Conservation (phyloP, 2,797 vertebrate species). For the Adrianichthys oophorus region DNA sequence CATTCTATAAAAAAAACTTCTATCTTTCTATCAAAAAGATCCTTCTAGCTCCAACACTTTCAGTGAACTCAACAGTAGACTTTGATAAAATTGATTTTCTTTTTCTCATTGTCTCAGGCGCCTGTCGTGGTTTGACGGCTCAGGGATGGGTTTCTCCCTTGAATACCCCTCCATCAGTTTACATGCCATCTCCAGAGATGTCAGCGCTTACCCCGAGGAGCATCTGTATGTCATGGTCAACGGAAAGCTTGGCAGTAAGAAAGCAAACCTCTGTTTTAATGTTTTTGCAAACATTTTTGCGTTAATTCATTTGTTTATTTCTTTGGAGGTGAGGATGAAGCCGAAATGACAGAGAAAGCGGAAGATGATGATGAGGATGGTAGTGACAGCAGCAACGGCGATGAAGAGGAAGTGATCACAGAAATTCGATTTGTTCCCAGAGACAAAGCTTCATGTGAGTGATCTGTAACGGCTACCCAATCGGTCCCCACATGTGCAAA, state of each 20-base stretch:
- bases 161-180: slow-evolving; percentile 94
- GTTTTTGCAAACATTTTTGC: not conserved
- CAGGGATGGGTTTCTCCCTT: slow-evolving; percentile 89
- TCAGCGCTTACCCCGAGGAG: slow-evolving; percentile 86
- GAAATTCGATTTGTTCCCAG: slow-evolving; percentile 95
- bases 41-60: too few species aligned
- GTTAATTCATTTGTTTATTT: not conserved
- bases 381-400: slow-evolving; percentile 46
- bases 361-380: slow-evolving; percentile 60
- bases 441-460: slow-evolving; percentile 86
- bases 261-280: too few species aligned
- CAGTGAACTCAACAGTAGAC: too few species aligned
- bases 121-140: slow-evolving; percentile 90
- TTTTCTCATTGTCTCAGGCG: slow-evolving; percentile 67
- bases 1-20: too few species aligned
- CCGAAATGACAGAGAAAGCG: slow-evolving; percentile 72
- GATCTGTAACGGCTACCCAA: not conserved
- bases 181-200: slow-evolving; percentile 92
- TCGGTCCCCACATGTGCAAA: too few species aligned
- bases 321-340: slow-evolving; percentile 79
- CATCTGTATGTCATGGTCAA: slow-evolving; percentile 98
- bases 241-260: slow-evolving; percentile 84
- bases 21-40: too few species aligned
- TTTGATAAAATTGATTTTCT: too few species aligned
- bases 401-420: slow-evolving; percentile 85